phyloP scores from a whole-genome alignment of 2,113 vertebrate species.

The Corythaeola cristata region DNA sequence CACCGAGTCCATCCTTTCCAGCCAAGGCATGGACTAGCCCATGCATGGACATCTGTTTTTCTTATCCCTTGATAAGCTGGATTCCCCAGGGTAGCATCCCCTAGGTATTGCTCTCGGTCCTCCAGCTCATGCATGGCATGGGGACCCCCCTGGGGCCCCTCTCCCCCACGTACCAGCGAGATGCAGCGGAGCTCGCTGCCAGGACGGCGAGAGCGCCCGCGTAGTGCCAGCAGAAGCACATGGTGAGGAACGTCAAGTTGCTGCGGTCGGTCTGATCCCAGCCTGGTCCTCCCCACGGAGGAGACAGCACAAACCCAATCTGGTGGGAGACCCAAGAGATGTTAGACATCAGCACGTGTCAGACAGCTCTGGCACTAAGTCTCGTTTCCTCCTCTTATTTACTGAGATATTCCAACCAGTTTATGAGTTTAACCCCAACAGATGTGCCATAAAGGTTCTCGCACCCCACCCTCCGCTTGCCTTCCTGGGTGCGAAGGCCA shows the following conservation, averaged over 20 bases:
- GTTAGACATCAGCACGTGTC: background rate
- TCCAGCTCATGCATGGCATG: fast-evolving
- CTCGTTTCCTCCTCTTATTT: background rate
- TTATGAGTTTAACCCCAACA: background rate
- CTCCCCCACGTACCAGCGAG: slow-evolving; percentile 78
- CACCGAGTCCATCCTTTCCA: background rate
- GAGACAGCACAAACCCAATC: slow-evolving; percentile 87
- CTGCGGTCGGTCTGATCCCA: slow-evolving; percentile 73
- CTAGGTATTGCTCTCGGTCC: background rate
- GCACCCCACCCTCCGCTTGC: fast-evolving
- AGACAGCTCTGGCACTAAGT: background rate
- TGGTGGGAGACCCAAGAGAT: slow-evolving; percentile 18
- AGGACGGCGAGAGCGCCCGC: slow-evolving; percentile 66
- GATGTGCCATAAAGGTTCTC: background rate
- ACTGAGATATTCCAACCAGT: background rate
- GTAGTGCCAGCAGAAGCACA: slow-evolving; percentile 92
- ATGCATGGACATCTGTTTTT: fast-evolving
- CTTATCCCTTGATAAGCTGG: fast-evolving
- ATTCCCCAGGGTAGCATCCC: fast-evolving
- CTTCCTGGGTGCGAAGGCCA: background rate
- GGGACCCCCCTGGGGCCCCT: background rate
- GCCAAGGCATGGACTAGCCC: background rate
- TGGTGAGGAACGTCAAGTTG: slow-evolving; percentile 84
- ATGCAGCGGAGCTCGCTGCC: slow-evolving; percentile 36
- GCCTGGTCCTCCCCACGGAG: slow-evolving; percentile 70